phyloP scores from a whole-genome alignment of 2,113 vertebrate genomes.

The Origma solitaria region DNA sequence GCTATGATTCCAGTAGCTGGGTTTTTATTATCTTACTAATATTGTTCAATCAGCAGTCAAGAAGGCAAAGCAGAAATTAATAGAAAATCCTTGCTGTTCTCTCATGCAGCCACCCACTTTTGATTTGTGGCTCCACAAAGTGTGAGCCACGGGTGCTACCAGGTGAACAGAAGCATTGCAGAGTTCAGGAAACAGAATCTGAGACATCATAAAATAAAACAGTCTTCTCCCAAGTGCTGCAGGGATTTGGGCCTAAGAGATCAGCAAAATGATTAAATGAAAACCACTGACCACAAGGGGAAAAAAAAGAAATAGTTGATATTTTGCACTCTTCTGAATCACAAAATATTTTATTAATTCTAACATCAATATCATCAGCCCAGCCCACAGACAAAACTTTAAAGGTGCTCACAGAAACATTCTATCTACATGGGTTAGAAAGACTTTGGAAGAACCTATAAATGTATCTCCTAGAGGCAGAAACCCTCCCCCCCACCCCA shows the following conservation, averaged over 20 bases:
- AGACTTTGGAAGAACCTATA: background rate
- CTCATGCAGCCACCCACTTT: background rate
- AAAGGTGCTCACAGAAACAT: constrained; percentile 11
- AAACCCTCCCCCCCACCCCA: background rate
- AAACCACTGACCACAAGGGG: background rate
- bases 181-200: background rate
- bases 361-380: background rate
- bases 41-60: background rate
- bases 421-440: background rate
- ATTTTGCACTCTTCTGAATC: background rate
- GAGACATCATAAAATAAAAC: background rate
- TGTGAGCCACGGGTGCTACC: background rate
- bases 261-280: background rate
- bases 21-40: background rate
- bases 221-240: background rate
- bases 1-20: background rate
- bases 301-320: background rate
- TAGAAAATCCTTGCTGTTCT: background rate
- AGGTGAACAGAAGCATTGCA: background rate
- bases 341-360: constrained; percentile 57
- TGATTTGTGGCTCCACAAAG: background rate
- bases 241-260: background rate
- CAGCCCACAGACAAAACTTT: background rate
- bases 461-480: background rate
- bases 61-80: background rate